phyloP scores from a whole-genome alignment of 2,888 invertebrate species.

The Galeopsomyia nigrocyanea region DNA sequence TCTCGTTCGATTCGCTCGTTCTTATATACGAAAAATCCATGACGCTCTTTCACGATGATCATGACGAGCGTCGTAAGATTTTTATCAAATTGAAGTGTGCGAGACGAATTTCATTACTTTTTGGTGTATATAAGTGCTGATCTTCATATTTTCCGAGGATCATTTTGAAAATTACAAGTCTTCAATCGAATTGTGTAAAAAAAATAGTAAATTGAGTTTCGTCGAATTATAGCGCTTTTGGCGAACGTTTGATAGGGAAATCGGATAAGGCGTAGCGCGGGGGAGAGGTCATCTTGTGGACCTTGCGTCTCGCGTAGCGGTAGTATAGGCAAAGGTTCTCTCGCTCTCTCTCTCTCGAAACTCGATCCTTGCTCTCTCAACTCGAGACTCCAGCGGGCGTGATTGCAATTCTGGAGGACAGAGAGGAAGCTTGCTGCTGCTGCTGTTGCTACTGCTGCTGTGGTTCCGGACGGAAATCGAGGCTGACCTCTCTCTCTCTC shows the following conservation, averaged over 20 bases:
- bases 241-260: slow-evolving; percentile 37
- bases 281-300: slow-evolving; percentile 37
- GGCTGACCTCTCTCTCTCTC: background rate
- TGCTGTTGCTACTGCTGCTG: too few relatives aligned
- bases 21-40: slow-evolving; percentile 23
- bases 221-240: slow-evolving; percentile 23
- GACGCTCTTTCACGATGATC: too few relatives aligned
- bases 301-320: slow-evolving; percentile 38
- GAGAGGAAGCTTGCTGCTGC: background rate
- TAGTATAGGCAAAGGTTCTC: slow-evolving; percentile 30
- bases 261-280: slow-evolving; percentile 37
- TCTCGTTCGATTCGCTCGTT: slow-evolving; percentile 28
- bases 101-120: too few relatives aligned
- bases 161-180: too few relatives aligned
- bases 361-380: slow-evolving; percentile 30
- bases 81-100: too few relatives aligned
- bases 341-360: slow-evolving; percentile 28
- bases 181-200: too few relatives aligned
- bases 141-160: too few relatives aligned
- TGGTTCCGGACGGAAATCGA: background rate
- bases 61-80: too few relatives aligned
- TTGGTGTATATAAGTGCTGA: too few relatives aligned
- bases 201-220: too few relatives aligned
- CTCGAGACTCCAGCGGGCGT: slow-evolving; percentile 27
- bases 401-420: slow-evolving; percentile 23